These are phyloP conservation scores for Eilema caniola DNA, from an alignment of 2,888 invertebrate genomes.

Conservation along the genomic window DNA sequence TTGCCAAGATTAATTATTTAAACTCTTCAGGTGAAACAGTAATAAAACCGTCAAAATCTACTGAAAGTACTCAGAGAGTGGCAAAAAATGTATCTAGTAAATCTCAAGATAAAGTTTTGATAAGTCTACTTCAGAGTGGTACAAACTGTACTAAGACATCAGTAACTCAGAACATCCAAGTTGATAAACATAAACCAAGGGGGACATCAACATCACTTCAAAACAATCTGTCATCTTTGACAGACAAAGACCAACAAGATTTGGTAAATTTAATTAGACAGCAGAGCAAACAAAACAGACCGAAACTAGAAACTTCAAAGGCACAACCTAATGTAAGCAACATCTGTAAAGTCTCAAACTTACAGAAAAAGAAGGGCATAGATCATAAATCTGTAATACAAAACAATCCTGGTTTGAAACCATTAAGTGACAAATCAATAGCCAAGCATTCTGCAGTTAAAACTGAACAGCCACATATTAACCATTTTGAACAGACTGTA, in stretches of 20 bases:
- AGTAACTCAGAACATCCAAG: constrained; percentile 21
- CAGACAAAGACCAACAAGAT: constrained; percentile 72
- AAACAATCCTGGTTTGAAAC: constrained; percentile 23
- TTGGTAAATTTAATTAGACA: constrained; percentile 67
- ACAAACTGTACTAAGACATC: constrained; percentile 10
- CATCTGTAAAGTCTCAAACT: constrained; percentile 20
- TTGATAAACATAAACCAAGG: constrained; percentile 18
- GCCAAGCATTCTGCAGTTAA: constrained; percentile 36
- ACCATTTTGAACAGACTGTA: constrained; percentile 16
- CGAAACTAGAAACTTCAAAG: constrained; percentile 25
- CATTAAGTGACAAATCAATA: constrained; percentile 25
- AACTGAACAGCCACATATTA: constrained; percentile 37
- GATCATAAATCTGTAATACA: constrained; percentile 18
- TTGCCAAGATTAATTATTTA: constrained; percentile 20
- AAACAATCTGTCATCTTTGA: constrained; percentile 42
- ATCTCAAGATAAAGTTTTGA: constrained; percentile 28
- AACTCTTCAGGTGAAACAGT: constrained; percentile 20
- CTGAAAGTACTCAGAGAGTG: constrained; percentile 21
- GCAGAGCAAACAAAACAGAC: constrained; percentile 57
- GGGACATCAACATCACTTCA: constrained; percentile 3
- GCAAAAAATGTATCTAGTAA: constrained; percentile 22
- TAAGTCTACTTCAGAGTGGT: constrained; percentile 25
- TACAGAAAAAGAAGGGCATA: constrained; percentile 26
- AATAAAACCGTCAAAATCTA: constrained; percentile 9
- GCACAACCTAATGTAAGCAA: constrained; percentile 26